These are phyloP conservation scores for Drosophila sturtevanti DNA, from an alignment of 1,140 invertebrate genomes.

Conservation along the genomic window DNA sequence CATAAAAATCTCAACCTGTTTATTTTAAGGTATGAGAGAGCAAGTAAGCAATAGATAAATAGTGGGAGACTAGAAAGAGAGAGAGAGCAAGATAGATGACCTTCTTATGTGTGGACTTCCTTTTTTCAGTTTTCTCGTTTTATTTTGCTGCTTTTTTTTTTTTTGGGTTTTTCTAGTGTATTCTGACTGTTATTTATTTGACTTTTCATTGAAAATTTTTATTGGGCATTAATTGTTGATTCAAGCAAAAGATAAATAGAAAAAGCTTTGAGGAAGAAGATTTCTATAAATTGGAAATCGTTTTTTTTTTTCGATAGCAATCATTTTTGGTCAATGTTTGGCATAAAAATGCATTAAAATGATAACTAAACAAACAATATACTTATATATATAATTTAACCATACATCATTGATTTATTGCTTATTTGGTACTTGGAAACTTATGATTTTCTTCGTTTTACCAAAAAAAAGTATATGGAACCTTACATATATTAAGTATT, in stretches of 20 bases:
- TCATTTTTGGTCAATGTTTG: too few species aligned
- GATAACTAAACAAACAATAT: too few species aligned
- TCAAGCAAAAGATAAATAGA: not conserved
- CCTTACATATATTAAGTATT: too few species aligned
- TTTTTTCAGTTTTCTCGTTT: not conserved
- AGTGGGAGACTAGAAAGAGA: not conserved
- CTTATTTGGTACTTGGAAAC: too few species aligned
- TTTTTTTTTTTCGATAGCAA: too few species aligned
- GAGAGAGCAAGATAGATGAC: not conserved
- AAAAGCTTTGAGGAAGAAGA: not conserved
- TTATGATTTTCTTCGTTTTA: too few species aligned
- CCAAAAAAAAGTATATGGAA: too few species aligned
- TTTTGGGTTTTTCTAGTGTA: not conserved
- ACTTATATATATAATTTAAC: too few species aligned
- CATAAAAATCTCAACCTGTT: slow-evolving; percentile 46
- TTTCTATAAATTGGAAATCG: not conserved
- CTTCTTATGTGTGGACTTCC: not conserved
- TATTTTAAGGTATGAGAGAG: slow-evolving; percentile 9
- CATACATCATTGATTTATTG: too few species aligned
- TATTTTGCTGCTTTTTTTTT: not conserved
- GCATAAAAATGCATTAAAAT: too few species aligned
- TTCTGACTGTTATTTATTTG: slow-evolving; percentile 24
- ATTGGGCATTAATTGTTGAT: slow-evolving; percentile 42
- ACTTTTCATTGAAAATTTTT: slow-evolving; percentile 19
- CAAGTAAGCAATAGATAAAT: not conserved